A percentile compares a stretch with the other conserved stretches of the same genome.
These are phyloP conservation scores for Ceratitis capitata DNA, from an alignment of 1,140 invertebrate species.

Conservation along the genomic window DNA sequence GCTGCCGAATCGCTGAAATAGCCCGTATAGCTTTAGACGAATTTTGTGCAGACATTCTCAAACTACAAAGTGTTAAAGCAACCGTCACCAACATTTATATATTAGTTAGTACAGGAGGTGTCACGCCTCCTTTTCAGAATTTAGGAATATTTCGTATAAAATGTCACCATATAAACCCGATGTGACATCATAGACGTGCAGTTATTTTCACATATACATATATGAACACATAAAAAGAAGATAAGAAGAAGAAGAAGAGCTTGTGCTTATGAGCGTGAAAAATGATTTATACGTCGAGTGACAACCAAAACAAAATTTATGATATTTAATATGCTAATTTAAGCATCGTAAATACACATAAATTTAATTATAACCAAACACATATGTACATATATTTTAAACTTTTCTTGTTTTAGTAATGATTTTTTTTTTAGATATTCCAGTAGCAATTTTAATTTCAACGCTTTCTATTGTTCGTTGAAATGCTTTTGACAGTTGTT, in stretches of 20 bases:
- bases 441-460: background rate
- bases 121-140: too few relatives aligned
- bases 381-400: background rate
- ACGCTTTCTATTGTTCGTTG: background rate
- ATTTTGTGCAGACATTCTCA: too few relatives aligned
- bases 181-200: too few relatives aligned
- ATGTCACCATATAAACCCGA: too few relatives aligned
- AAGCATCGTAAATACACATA: background rate
- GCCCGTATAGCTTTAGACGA: too few relatives aligned
- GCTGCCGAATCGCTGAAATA: too few relatives aligned
- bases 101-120: too few relatives aligned
- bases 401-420: background rate
- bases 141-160: too few relatives aligned
- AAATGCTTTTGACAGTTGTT: background rate
- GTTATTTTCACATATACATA: too few relatives aligned
- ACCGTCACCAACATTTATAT: too few relatives aligned
- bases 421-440: background rate
- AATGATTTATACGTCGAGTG: background rate
- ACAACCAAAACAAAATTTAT: background rate
- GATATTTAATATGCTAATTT: background rate
- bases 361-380: too few relatives aligned
- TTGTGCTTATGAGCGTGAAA: background rate
- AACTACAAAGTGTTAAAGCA: too few relatives aligned
- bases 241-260: background rate
- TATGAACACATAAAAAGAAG: background rate